These are phyloP conservation scores for Aurelia coerulea DNA, from an alignment of 30 jellyfish, hydroid and myxozoan species.

Conservation along the genomic window DNA sequence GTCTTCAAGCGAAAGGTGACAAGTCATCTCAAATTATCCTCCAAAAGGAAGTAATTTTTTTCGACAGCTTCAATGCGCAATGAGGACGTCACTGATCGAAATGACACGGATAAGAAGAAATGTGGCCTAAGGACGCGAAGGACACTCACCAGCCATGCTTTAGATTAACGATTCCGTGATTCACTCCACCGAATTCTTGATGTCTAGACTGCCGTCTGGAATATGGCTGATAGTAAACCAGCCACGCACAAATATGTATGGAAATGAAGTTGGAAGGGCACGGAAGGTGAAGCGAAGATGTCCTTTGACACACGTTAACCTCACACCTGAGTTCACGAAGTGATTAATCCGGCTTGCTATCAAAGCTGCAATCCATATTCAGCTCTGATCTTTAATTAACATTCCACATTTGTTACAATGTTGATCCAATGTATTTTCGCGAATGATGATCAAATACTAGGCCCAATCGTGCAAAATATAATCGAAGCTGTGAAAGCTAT, in stretches of 20 bases:
- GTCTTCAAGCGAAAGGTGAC: constrained; percentile 52
- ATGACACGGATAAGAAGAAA: not conserved
- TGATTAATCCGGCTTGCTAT: not conserved
- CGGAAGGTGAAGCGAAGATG: constrained; percentile 14
- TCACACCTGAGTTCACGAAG: not conserved
- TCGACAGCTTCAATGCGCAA: no score
- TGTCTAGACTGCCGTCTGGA: constrained; percentile 83
- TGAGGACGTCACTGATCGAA: no score
- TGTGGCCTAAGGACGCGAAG: constrained; percentile 6
- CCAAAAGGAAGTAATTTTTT: no score
- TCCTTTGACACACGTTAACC: constrained; percentile 65
- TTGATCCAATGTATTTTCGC: no score
- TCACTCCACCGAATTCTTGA: constrained; percentile 2
- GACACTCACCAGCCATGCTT: constrained; percentile 71
- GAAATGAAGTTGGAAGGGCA: not conserved
- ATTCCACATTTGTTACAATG: not conserved
- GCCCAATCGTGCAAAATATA: not conserved
- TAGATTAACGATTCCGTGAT: constrained; percentile 39
- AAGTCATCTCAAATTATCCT: constrained; percentile 10
- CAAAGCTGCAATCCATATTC: constrained; percentile 8
- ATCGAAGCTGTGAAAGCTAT: not conserved
- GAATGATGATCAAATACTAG: no score
- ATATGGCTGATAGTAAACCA: constrained; percentile 17
- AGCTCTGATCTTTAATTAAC: not conserved
- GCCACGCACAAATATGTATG: constrained; percentile 7